Conservation (phyloP, 2,113 vertebrate genomes). For the Sinocyclocheilus anshuiensis region DNA sequence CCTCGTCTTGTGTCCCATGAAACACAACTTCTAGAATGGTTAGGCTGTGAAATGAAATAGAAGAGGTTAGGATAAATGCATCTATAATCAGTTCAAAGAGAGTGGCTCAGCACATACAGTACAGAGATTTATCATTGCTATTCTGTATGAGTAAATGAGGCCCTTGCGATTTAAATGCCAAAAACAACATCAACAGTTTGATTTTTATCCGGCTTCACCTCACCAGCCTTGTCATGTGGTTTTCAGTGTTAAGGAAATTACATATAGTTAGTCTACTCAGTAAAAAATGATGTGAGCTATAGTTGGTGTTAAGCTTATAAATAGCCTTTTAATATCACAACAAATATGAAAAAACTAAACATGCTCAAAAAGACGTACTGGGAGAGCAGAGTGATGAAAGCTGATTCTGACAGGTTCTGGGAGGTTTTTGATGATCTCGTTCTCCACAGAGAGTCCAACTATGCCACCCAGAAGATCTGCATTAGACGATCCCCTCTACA, state of each 20-base stretch:
- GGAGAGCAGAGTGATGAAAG: constrained; percentile 64
- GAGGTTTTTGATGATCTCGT: constrained; percentile 66
- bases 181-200: background rate
- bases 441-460: constrained; percentile 72
- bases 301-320: background rate
- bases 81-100: background rate
- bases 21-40: constrained; percentile 65
- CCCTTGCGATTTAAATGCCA: background rate
- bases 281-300: background rate
- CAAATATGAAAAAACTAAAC: background rate
- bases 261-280: background rate
- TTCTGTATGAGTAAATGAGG: background rate
- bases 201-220: background rate
- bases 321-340: background rate
- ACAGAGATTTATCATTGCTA: background rate
- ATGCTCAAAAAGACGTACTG: constrained; percentile 60
- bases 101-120: background rate
- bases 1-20: constrained; percentile 75
- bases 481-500: background rate
- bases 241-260: background rate
- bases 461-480: constrained; percentile 59
- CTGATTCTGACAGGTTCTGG: constrained; percentile 67
- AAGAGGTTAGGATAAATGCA: background rate
- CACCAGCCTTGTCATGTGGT: constrained; percentile 9
- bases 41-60: constrained; percentile 61